A percentile compares a stretch with the other conserved stretches of the same genome.
Evolutionary conservation across 2,113 vertebrate genomes (phyloP).

Genomic region (Pagrus major): DNA sequence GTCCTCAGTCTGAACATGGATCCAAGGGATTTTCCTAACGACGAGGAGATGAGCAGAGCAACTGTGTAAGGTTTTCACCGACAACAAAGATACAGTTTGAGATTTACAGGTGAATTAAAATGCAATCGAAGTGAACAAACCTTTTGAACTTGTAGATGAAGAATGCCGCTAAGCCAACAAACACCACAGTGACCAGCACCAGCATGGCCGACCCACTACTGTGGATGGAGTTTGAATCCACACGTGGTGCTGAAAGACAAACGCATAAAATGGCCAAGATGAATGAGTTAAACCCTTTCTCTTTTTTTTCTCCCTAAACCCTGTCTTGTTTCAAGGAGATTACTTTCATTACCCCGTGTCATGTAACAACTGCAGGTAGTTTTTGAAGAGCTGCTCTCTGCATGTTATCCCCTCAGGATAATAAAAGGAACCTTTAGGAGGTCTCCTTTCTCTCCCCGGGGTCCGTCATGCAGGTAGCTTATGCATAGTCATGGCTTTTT

Average conservation of each 20-base stretch:
- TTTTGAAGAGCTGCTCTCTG: constrained; percentile 41
- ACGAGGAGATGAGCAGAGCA: neutral
- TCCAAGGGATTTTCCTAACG: constrained; percentile 96
- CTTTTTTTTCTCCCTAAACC: neutral
- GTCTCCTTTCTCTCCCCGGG: constrained; percentile 51
- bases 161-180: constrained; percentile 93
- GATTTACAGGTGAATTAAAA: neutral
- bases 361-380: constrained; percentile 23
- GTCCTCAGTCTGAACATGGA: constrained; percentile 95
- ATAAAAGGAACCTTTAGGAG: constrained; percentile 64
- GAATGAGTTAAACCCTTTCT: constrained; percentile 15
- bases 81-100: constrained; percentile 1
- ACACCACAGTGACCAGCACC: constrained; percentile 93
- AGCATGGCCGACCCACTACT: constrained; percentile 95
- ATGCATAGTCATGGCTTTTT: constrained; percentile 77
- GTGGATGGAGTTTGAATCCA: constrained; percentile 90
- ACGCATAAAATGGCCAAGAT: neutral
- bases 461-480: constrained; percentile 43
- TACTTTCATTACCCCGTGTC: constrained; percentile 42
- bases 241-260: constrained; percentile 88
- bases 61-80: neutral
- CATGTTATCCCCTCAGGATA: constrained; percentile 52
- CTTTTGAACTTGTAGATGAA: constrained; percentile 99
- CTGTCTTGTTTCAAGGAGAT: constrained; percentile 37
- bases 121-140: constrained; percentile 71